A percentile compares a stretch with the other conserved stretches of the same genome.
Conservation (phyloP, 2,888 invertebrate species). For the Drosophila gaucha region DNA sequence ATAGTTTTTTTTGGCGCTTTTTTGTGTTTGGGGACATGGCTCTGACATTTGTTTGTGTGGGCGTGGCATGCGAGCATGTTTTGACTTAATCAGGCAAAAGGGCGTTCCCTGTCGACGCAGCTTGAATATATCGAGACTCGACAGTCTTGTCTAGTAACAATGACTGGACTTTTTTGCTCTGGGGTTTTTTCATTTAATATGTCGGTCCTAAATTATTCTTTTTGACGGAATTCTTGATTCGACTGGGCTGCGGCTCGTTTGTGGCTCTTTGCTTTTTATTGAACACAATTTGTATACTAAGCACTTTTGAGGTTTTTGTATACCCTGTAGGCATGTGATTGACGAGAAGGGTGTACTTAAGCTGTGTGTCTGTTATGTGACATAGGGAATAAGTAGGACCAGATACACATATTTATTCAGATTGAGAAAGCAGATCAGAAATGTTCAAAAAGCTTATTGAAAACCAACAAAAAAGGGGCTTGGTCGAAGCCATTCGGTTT, state of each 20-base stretch:
- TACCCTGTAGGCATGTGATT: background rate
- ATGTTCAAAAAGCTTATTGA: too few species aligned
- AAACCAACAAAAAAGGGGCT: too few species aligned
- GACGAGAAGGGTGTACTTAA: background rate
- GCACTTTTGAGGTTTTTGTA: background rate
- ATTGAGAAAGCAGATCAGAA: too few species aligned
- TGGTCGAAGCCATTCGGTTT: too few species aligned
- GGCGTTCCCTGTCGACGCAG: conserved; percentile 12
- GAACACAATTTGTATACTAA: conserved; percentile 17
- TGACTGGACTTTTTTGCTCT: conserved; percentile 32
- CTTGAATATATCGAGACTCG: background rate
- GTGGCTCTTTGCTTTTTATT: conserved; percentile 9
- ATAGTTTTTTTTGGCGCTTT: conserved; percentile 1
- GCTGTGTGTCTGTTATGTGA: background rate
- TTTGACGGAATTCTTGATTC: conserved; percentile 19
- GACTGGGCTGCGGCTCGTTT: conserved; percentile 13
- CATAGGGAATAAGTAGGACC: too few species aligned
- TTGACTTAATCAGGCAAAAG: conserved; percentile 2
- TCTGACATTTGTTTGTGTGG: conserved; percentile 17
- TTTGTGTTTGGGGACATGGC: conserved; percentile 28
- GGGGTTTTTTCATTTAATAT: background rate
- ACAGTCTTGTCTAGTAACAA: conserved; percentile 16
- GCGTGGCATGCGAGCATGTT: conserved; percentile 4
- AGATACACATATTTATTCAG: too few species aligned
- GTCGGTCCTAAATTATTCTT: conserved; percentile 23